phyloP scores from a whole-genome alignment of 1,140 invertebrate species.

The Eubasilissa regina region DNA sequence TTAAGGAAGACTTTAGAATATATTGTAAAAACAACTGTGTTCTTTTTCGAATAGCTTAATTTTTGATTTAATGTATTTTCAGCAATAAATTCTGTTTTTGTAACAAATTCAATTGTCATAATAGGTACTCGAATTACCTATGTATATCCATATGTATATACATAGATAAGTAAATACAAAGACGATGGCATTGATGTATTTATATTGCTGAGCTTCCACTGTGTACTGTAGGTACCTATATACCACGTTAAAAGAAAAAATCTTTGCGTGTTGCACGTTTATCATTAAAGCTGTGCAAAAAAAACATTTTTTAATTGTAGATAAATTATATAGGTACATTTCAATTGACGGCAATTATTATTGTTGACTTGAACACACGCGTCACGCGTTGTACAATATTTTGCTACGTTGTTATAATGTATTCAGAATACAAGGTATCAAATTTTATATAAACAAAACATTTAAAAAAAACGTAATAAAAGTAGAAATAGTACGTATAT shows the following conservation, averaged over 20 bases:
- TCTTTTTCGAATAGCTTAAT: too few relatives aligned
- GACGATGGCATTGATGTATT: constrained; percentile 19
- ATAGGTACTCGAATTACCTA: neutral
- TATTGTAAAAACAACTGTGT: too few relatives aligned
- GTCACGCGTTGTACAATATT: too few relatives aligned
- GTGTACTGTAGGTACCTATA: neutral
- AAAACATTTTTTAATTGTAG: constrained; percentile 12
- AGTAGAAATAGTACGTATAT: too few relatives aligned
- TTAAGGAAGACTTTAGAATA: too few relatives aligned
- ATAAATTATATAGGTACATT: constrained; percentile 2
- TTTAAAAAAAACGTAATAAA: too few relatives aligned
- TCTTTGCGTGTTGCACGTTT: constrained; percentile 31
- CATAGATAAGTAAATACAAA: constrained; percentile 29
- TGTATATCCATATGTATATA: neutral
- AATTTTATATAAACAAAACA: too few relatives aligned
- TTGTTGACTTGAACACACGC: too few relatives aligned
- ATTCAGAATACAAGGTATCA: too few relatives aligned
- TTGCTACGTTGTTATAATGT: too few relatives aligned
- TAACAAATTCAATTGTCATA: neutral
- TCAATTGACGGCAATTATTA: neutral
- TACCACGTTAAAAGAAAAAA: neutral
- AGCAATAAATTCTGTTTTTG: neutral
- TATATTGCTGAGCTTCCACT: neutral
- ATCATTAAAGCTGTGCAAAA: neutral
- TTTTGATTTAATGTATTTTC: too few relatives aligned